Percentiles rank a stretch among this genome's conserved stretches.
Conservation (phyloP, 2,113 vertebrate species). For the Pipa parva region DNA sequence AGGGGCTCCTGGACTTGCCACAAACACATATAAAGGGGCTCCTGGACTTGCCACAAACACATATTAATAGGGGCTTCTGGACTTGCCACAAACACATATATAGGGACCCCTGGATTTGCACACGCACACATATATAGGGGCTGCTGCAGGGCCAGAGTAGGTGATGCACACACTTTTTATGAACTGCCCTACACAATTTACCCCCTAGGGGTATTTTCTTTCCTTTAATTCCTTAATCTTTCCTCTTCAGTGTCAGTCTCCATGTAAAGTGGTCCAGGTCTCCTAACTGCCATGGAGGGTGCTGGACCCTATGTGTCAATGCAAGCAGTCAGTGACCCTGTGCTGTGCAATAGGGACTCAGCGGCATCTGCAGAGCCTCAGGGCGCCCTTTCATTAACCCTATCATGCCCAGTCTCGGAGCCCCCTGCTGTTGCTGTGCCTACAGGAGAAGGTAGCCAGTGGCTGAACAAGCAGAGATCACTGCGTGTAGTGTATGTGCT, state of each 20-base stretch:
- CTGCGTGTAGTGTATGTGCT: slow-evolving; percentile 77
- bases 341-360: slow-evolving; percentile 33
- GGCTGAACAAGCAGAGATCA: slow-evolving; percentile 61
- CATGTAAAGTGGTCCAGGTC: background rate
- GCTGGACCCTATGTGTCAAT: background rate
- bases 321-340: background rate
- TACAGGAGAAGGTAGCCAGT: slow-evolving; percentile 45
- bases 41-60: too few species aligned
- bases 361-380: slow-evolving; percentile 1
- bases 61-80: too few species aligned
- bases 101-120: too few species aligned
- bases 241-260: background rate
- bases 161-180: too few species aligned
- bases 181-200: too few species aligned
- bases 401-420: slow-evolving; percentile 12
- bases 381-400: background rate
- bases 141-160: too few species aligned
- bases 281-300: slow-evolving; percentile 13
- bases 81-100: too few species aligned
- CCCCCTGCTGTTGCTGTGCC: slow-evolving; percentile 10
- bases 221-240: too few species aligned
- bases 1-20: too few species aligned
- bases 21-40: too few species aligned
- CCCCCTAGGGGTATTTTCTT: too few species aligned
- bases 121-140: too few species aligned